These are phyloP conservation scores for Pseudopleuronectes americanus DNA, from an alignment of 2,797 vertebrate genomes.

Conservation along the genomic window DNA sequence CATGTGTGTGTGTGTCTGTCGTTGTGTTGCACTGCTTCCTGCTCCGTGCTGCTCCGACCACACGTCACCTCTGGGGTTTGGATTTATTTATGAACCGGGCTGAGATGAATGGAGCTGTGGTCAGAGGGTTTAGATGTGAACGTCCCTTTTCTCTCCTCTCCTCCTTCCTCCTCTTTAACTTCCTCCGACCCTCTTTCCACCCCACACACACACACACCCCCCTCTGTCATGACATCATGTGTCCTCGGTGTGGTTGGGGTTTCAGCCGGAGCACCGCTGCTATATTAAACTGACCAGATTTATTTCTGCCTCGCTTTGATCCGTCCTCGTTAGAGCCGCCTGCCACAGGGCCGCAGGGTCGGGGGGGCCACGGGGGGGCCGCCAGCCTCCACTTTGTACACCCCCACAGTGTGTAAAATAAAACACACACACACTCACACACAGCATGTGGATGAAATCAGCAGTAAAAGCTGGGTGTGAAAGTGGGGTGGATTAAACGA, in stretches of 20 bases:
- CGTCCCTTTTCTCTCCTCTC: not conserved
- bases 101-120: not conserved
- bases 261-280: conserved; percentile 60
- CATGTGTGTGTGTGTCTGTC: too few relatives aligned
- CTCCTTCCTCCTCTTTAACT: conserved; percentile 12
- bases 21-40: not conserved
- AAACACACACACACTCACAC: conserved; percentile 46
- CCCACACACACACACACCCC: conserved; percentile 1
- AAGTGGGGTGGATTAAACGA: conserved; percentile 53
- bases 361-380: conserved; percentile 39
- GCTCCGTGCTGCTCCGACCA: not conserved
- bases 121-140: not conserved
- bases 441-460: conserved; percentile 57
- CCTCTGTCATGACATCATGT: conserved; percentile 71
- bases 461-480: conserved; percentile 72
- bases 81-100: not conserved
- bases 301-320: conserved; percentile 75
- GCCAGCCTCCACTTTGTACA: conserved; percentile 68
- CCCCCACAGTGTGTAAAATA: conserved; percentile 69
- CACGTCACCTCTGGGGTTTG: not conserved
- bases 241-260: conserved; percentile 71
- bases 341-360: conserved; percentile 48
- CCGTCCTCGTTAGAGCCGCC: conserved; percentile 59
- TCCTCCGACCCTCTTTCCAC: conserved; percentile 34
- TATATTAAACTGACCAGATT: conserved; percentile 74